phyloP scores from a whole-genome alignment of 2,888 invertebrate genomes.

The Cylloceria caligata region DNA sequence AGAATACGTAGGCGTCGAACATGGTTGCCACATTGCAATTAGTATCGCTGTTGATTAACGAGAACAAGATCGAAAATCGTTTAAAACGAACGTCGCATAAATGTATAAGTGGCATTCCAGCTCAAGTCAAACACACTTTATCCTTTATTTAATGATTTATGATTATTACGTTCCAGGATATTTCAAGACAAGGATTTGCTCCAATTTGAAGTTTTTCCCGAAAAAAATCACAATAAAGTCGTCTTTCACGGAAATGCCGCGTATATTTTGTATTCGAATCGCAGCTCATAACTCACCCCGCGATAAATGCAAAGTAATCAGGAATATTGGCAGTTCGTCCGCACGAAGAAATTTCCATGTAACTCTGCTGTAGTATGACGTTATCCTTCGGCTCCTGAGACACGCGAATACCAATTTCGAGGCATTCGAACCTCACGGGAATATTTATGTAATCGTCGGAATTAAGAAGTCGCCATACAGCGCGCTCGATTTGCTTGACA shows the following conservation, averaged over 20 bases:
- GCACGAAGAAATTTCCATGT: slow-evolving; percentile 89
- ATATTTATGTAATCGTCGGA: slow-evolving; percentile 77
- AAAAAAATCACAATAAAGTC: not conserved
- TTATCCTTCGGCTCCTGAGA: slow-evolving; percentile 81
- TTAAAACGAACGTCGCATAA: not conserved
- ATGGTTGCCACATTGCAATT: slow-evolving; percentile 85
- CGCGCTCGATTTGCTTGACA: slow-evolving; percentile 86
- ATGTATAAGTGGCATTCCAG: not conserved
- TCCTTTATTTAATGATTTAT: not conserved
- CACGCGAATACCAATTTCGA: slow-evolving; percentile 86
- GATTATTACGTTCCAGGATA: too few species aligned
- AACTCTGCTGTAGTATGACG: slow-evolving; percentile 86
- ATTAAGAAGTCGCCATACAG: slow-evolving; percentile 81
- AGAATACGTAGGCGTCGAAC: slow-evolving; percentile 85
- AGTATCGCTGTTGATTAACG: slow-evolving; percentile 80
- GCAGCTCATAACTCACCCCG: slow-evolving; percentile 85
- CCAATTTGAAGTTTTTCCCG: not conserved
- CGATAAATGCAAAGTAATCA: slow-evolving; percentile 87
- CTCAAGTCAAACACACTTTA: not conserved
- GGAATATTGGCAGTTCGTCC: slow-evolving; percentile 86
- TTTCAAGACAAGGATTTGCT: not conserved
- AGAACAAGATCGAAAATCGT: not conserved
- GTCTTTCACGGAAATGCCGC: not conserved
- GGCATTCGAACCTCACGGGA: slow-evolving; percentile 85
- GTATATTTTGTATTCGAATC: not conserved